phyloP scores from a whole-genome alignment of 92 coral and sea anemone species.

The Palythoa heliodiscus region DNA sequence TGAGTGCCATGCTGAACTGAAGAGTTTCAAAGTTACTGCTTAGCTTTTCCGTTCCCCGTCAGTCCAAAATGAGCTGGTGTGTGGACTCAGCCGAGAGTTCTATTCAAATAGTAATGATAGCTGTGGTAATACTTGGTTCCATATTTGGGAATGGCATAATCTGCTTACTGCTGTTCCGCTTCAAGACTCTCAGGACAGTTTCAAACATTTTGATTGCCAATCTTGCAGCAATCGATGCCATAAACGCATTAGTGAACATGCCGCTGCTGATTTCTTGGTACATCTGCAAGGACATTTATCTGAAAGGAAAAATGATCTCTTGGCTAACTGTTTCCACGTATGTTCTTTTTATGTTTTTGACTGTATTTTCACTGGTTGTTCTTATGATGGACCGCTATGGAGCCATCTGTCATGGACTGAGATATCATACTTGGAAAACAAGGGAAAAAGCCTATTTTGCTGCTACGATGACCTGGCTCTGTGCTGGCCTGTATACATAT shows the following conservation, averaged over 20 bases:
- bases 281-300: slow-evolving; percentile 60
- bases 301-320: slow-evolving; percentile 64
- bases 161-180: slow-evolving; percentile 59
- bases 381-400: slow-evolving; percentile 88
- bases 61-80: slow-evolving; percentile 25
- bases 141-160: slow-evolving; percentile 70
- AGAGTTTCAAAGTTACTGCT: no score
- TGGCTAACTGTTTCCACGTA: slow-evolving; percentile 69
- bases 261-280: slow-evolving; percentile 82
- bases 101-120: slow-evolving; percentile 56
- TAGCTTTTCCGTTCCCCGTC: not conserved
- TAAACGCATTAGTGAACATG: slow-evolving; percentile 78
- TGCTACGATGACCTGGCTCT: slow-evolving; percentile 62
- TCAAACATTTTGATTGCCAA: slow-evolving; percentile 79
- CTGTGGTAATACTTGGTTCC: slow-evolving; percentile 64
- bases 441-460: slow-evolving; percentile 66
- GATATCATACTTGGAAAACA: slow-evolving; percentile 84
- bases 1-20: no score
- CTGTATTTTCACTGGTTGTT: slow-evolving; percentile 67
- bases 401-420: slow-evolving; percentile 78
- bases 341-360: slow-evolving; percentile 73
- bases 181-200: slow-evolving; percentile 80
- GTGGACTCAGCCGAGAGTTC: slow-evolving; percentile 33
- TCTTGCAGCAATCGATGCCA: slow-evolving; percentile 72
- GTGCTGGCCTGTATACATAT: slow-evolving; percentile 61